Base-by-base conservation (phyloP, 2,797 vertebrate species). In the Pampus argenteus region DNA sequence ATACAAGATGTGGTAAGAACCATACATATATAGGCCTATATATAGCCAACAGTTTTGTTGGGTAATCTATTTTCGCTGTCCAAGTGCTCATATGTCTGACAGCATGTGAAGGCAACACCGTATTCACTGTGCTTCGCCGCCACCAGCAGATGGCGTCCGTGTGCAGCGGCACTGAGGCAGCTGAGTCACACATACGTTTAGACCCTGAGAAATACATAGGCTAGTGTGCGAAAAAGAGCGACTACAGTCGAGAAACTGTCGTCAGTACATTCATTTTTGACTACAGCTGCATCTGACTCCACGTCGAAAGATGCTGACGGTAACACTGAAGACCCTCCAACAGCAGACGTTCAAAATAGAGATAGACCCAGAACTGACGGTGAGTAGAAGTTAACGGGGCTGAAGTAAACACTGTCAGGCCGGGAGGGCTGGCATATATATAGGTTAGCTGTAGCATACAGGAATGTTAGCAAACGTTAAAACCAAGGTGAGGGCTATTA, bases 301-400 rank as follows among this genome's bases (percentile, higher is more conserved):
- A 45, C 55, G 20, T 34, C 14, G 67, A 77, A 88, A 86, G 50
- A 95, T 95, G 94, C 81, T 94, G 90, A 93, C 89, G 65, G 89
- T 95, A 72, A 95, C 94, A 38, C 76, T 95, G 82, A 95, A 95
- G 88, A 95, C 94, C 52, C 94, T 95, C 52, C 94, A 95, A 54
- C 94, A 95, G 80, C 94, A 95, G 76, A 95, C 94, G 42, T 95
- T 95, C 80, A 93, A 92, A 71, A 90, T 95, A 62, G 82, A 93
- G 58, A 92, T 95, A 70, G 92, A 95, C 58, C 89, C 92, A 36
- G 92, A 94, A 74, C 48, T 92, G 70, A 93, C 92, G 94, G 94
- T 95, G 87, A 93, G 94, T 93, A 66, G 58, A 90, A 90, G 88
- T 92, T 88, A 79, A 38, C 69, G 75, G 76, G 61, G 74, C 72